These are phyloP conservation scores for Steinernema carpocapsae DNA, from an alignment of 2,888 invertebrate species.

Conservation along the genomic window DNA sequence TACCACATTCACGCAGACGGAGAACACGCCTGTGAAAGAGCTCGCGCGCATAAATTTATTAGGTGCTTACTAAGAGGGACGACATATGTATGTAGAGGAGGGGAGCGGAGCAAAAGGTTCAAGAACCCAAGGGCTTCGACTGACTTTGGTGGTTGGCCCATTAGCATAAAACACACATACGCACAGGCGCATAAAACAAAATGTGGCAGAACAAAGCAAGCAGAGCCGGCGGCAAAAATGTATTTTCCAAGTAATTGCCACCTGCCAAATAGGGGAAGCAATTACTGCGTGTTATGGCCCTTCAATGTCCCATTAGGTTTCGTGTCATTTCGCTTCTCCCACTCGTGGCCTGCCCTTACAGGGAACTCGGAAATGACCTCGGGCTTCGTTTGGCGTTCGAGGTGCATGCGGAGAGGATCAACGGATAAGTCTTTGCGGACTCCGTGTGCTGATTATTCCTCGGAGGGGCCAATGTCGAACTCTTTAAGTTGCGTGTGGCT, in stretches of 20 bases:
- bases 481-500: too few relatives aligned
- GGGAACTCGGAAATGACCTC: too few relatives aligned
- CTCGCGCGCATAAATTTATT: constrained; percentile 35
- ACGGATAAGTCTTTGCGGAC: too few relatives aligned
- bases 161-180: constrained; percentile 27
- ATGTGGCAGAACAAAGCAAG: constrained; percentile 24
- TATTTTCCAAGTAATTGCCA: constrained; percentile 16
- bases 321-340: too few relatives aligned
- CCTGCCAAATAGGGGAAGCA: constrained; percentile 3
- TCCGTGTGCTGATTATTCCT: constrained; percentile 20
- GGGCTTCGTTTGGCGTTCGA: too few relatives aligned
- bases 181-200: constrained; percentile 27
- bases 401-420: too few relatives aligned
- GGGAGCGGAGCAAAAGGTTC: constrained; percentile 18
- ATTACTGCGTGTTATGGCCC: too few relatives aligned
- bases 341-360: too few relatives aligned
- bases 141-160: constrained; percentile 18
- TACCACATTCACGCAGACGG: constrained; percentile 29
- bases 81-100: constrained; percentile 33
- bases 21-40: background rate
- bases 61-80: constrained; percentile 18
- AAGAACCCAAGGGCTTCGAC: constrained; percentile 11
- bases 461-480: background rate
- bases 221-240: background rate
- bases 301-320: too few relatives aligned